Evolutionary conservation across 2,113 vertebrate genomes (phyloP).

Genomic region (Eulacestoma nigropectus): DNA sequence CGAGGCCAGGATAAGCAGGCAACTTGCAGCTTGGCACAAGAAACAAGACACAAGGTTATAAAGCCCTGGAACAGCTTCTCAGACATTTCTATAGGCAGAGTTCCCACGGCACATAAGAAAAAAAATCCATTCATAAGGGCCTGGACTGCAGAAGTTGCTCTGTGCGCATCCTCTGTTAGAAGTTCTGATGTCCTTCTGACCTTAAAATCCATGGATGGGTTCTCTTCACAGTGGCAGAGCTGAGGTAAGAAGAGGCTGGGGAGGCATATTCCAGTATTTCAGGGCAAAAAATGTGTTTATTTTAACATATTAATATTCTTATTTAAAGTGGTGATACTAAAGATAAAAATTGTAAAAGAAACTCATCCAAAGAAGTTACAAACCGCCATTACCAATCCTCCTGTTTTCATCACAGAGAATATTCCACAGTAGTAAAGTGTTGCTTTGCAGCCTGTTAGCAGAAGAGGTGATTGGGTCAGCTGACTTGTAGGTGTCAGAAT

Average conservation of each 20-base stretch:
- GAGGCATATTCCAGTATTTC: background rate
- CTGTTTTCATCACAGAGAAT: slow-evolving; percentile 1
- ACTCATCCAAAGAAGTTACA: background rate
- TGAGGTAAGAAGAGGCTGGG: background rate
- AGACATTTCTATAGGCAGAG: background rate
- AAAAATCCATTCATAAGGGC: background rate
- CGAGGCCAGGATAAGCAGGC: background rate
- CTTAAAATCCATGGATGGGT: background rate
- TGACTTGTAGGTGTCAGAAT: background rate
- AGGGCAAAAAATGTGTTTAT: slow-evolving; percentile 2
- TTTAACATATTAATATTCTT: slow-evolving; percentile 1
- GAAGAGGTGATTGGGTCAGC: background rate
- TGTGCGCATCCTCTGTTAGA: background rate
- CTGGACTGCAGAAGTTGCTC: background rate
- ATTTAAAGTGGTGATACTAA: background rate
- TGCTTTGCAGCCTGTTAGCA: background rate
- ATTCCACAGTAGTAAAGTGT: background rate
- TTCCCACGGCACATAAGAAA: background rate
- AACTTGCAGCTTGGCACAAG: background rate
- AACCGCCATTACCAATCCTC: background rate
- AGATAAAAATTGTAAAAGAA: slow-evolving; percentile 9
- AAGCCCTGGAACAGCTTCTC: background rate
- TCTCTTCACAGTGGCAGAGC: background rate
- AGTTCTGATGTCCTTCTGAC: background rate
- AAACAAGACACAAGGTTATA: background rate